Evolutionary conservation across 2,113 vertebrate species (phyloP).

Genomic region (Thunnus maccoyii): DNA sequence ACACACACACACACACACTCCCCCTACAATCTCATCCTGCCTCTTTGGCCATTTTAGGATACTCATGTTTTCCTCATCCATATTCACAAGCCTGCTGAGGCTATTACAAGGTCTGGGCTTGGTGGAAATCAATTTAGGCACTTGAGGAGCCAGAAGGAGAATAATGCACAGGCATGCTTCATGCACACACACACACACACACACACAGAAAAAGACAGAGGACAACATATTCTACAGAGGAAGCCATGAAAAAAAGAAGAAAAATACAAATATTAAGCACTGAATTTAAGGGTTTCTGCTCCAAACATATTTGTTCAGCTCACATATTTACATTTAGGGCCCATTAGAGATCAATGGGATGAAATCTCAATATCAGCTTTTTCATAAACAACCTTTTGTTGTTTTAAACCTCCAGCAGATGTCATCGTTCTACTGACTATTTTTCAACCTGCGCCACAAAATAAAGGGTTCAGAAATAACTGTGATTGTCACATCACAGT

Average conservation of each 20-base stretch:
- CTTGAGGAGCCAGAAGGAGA: slow-evolving; percentile 49
- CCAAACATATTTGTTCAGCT: background rate
- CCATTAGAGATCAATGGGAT: background rate
- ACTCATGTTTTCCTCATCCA: slow-evolving; percentile 72
- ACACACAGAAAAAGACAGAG: slow-evolving; percentile 7
- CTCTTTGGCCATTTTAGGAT: slow-evolving; percentile 60
- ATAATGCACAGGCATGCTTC: slow-evolving; percentile 2
- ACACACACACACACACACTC: slow-evolving; percentile 17
- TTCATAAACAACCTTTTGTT: background rate
- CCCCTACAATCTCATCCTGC: slow-evolving; percentile 56
- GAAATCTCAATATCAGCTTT: background rate
- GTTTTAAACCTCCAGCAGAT: slow-evolving; percentile 41
- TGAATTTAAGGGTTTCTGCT: background rate
- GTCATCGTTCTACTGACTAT: slow-evolving; percentile 34
- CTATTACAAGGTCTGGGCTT: slow-evolving; percentile 59
- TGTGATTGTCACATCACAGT: no score
- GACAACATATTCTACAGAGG: slow-evolving; percentile 2
- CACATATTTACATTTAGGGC: background rate
- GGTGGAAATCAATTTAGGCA: slow-evolving; percentile 76
- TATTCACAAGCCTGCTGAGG: slow-evolving; percentile 74
- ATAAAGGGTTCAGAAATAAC: background rate
- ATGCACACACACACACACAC: slow-evolving; percentile 5
- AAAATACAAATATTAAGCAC: background rate
- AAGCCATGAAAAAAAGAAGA: background rate
- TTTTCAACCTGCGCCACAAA: background rate